Evolutionary conservation across 30 jellyfish, hydroid and myxozoan genomes (phyloP), one percentile per base, ranked within the genome.

Genomic region (Catostylus mosaicus): DNA sequence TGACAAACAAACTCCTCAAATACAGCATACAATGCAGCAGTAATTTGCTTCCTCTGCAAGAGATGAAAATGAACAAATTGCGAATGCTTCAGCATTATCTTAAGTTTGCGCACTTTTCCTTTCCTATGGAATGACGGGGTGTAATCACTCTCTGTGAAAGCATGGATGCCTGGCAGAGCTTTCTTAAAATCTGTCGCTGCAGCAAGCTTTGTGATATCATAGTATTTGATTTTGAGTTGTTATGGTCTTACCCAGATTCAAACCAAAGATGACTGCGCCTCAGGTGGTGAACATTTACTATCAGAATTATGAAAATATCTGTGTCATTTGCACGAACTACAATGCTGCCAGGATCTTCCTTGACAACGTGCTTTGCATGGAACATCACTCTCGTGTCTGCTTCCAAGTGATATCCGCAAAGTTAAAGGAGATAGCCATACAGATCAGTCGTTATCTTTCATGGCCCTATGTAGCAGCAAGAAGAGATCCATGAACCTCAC

Each of bases 41-140:
- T 68, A 29, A 33, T 7, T 68, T 23, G 73, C 14, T 33, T 71
- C 81, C 12, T 71, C 18, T 71, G n/a, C 27, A 68, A 71, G 32
- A n/a, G 3, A 1, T 72, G 32, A 68, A 68, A 68, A 33, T 68
- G 32, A 22, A 68, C 54, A 33, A 35, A 68, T 29, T 68, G 14
- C 63, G 14, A 71, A 40, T 35, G 81, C 73, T 68, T 68, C 60
- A 68, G 32, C 60, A 68, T 68, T 24, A 68, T 29, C 60, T 68
- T 68, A 24, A 68, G 54, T 68, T 72, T 72, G 19, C 81, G 81
- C 81, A 68, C 62, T 68, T 68, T 68, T 27, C 63, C 63, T 68
- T 29, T 29, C 24, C 32, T 23, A 68, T 10, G 54, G 32, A 68
- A 68, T 31, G 81, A 68, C 38, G 30, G 73, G 24, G 63, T 68